Base-by-base conservation (phyloP, 1,140 invertebrate genomes). In the Anoplophora glabripennis region DNA sequence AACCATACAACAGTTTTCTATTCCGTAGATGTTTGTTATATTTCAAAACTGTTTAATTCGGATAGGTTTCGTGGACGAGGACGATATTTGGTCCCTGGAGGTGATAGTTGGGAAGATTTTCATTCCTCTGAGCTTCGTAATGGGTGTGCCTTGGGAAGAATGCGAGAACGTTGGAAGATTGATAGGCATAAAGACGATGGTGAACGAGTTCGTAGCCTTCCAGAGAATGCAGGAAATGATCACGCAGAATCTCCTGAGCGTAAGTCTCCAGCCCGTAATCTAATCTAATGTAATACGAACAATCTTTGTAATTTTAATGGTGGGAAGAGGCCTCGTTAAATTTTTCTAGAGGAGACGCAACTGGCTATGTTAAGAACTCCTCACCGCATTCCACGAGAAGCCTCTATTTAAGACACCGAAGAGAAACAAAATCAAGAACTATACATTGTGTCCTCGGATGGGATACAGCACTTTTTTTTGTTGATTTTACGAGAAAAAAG, bases 131-230 rank as follows among this genome's bases (percentile, higher is more conserved):
- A 70, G 66, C 42, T 76, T 57, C 45, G 61, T 89, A 1, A 86
- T 92, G 81, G 92, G 94, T 1, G 89, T 95, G 0, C 85, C 87
- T 0, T 86, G 84, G 80, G 75, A 84, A 0, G 85, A 94, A 60
- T 90, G 89, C 65, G 84, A 92, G 68, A 76, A 81, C 1, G 90
- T 96, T 0, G 93, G 86, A 0, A 81, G 83, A 38, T 78, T 96
- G 7, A 89, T 97, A 47, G 94, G 93, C 1, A 75, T 94, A 1
- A 97, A 97, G 79, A 93, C 89, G 0, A 84, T 94, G 0, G 83
- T 96, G 3, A 97, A 96, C 71, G 94, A 97, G 75, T 96, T 96
- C 73, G 87, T 94, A 0, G 94, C 93, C 0, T 97, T 94, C 70
- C 42, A 63, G 38, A 37, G 21, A 11, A 62, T 71, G 60, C 7